Conservation (phyloP, 30 jellyfish, hydroid and myxozoan species). For the Pseudorhiza aurosa region DNA sequence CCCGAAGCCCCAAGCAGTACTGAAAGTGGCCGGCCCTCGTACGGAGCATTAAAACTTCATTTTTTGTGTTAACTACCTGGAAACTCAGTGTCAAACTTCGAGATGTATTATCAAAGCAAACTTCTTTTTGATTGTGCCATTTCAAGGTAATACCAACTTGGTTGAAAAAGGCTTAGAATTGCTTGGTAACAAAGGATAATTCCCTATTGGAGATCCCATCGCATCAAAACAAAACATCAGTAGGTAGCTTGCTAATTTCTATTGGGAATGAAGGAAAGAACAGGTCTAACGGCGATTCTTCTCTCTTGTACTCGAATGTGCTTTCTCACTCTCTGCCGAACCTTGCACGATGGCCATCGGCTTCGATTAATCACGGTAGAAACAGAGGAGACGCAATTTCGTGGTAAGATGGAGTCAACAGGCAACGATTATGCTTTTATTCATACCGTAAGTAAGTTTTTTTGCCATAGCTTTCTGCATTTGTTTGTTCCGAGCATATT, state of each 20-base stretch:
- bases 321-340: too few relatives aligned
- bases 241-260: not conserved
- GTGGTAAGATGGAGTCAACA: not conserved
- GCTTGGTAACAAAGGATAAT: not conserved
- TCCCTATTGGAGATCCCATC: slow-evolving; percentile 29
- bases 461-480: not conserved
- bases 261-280: not conserved
- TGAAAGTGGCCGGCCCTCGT: too few relatives aligned
- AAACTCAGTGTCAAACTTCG: too few relatives aligned
- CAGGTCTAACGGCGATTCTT: not conserved
- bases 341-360: too few relatives aligned
- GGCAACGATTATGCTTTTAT: not conserved
- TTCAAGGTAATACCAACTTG: not conserved
- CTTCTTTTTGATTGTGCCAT: too few relatives aligned
- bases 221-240: not conserved
- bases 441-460: not conserved
- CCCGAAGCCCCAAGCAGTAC: too few relatives aligned
- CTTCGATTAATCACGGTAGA: not conserved
- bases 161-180: not conserved
- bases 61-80: too few relatives aligned
- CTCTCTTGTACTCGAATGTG: not conserved
- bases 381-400: not conserved
- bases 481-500: slow-evolving; percentile 30
- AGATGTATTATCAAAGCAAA: too few relatives aligned
- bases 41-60: too few relatives aligned